Conservation (phyloP, 2,888 invertebrate genomes). For the Slavum lentiscoides region DNA sequence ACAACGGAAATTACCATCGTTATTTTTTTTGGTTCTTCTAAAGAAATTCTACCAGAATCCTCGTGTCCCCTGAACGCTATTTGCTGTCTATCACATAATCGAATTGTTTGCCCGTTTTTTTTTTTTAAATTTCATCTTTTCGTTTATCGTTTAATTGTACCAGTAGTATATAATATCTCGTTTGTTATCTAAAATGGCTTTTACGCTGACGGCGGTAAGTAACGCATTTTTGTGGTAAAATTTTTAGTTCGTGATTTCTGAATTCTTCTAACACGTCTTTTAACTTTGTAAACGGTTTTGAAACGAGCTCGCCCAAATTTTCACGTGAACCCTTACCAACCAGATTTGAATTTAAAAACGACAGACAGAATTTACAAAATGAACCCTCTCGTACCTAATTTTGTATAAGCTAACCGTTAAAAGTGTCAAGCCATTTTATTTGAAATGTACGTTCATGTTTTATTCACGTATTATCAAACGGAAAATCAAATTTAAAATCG, state of each 20-base stretch:
- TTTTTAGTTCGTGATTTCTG: constrained; percentile 24
- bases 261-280: constrained; percentile 12
- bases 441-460: constrained; percentile 8
- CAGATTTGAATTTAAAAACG: neutral
- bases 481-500: constrained; percentile 7
- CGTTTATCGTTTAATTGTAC: constrained; percentile 20
- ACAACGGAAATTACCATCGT: constrained; percentile 21
- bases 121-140: constrained; percentile 26
- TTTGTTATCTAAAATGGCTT: constrained; percentile 56
- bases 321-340: neutral
- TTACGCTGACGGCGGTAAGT: constrained; percentile 50
- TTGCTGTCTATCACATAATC: constrained; percentile 30
- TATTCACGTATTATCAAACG: neutral
- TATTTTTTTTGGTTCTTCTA: constrained; percentile 35
- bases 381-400: constrained; percentile 2
- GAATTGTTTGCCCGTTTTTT: constrained; percentile 22
- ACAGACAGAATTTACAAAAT: constrained; percentile 20
- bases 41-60: constrained; percentile 25
- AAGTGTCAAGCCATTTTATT: constrained; percentile 5
- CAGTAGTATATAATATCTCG: constrained; percentile 48
- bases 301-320: neutral
- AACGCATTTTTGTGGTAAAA: constrained; percentile 7
- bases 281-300: neutral
- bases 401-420: constrained; percentile 19
- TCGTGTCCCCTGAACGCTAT: constrained; percentile 9